These are phyloP conservation scores for Dynastes grantii DNA, from an alignment of 2,888 invertebrate species.

Conservation along the genomic window DNA sequence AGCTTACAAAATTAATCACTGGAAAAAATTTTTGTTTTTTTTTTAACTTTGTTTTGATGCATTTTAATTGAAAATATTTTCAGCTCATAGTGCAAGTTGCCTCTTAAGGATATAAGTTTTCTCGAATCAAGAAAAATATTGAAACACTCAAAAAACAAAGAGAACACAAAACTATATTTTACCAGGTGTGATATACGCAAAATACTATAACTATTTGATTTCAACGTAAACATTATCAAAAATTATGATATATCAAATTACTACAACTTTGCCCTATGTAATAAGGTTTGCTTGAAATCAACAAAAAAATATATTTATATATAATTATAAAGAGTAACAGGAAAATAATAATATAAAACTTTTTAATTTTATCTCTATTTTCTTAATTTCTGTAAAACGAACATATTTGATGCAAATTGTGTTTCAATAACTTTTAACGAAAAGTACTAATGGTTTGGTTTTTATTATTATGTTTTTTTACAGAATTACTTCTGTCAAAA, in stretches of 20 bases:
- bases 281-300: constrained; percentile 59
- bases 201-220: constrained; percentile 65
- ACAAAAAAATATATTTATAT: constrained; percentile 46
- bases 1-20: constrained; percentile 35
- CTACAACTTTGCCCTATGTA: constrained; percentile 58
- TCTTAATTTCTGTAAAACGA: constrained; percentile 61
- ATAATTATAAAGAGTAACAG: constrained; percentile 49
- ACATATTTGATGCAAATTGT: constrained; percentile 59
- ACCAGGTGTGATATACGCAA: constrained; percentile 62
- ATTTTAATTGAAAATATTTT: constrained; percentile 17
- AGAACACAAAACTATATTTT: constrained; percentile 59
- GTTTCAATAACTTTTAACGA: constrained; percentile 35
- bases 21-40: constrained; percentile 14
- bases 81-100: constrained; percentile 27
- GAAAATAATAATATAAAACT: no score
- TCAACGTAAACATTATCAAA: constrained; percentile 63
- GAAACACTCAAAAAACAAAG: constrained; percentile 58
- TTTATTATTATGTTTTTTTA: constrained; percentile 7
- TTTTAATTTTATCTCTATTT: no score
- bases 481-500: constrained; percentile 30
- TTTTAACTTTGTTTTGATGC: constrained; percentile 14
- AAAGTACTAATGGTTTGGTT: constrained; percentile 34
- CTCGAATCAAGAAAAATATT: constrained; percentile 60
- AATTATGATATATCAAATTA: constrained; percentile 57
- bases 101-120: constrained; percentile 49